Conservation (phyloP, 2,888 invertebrate genomes). For the Monochamus alternatus region DNA sequence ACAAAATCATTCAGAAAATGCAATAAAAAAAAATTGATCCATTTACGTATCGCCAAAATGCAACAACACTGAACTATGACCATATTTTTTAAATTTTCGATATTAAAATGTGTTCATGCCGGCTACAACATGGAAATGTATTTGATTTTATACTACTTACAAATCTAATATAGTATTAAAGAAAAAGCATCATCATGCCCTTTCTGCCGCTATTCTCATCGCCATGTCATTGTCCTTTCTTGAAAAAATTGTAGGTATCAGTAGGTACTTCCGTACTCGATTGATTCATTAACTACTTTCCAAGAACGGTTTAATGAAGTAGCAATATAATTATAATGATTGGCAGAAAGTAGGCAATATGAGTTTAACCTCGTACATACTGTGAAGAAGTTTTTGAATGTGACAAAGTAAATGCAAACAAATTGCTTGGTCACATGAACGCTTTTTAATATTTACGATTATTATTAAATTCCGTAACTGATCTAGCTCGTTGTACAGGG, state of each 20-base stretch:
- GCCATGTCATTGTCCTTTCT: background rate
- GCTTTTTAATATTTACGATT: background rate
- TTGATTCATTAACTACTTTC: background rate
- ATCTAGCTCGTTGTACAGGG: too few species aligned
- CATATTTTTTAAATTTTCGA: too few species aligned
- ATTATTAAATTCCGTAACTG: too few species aligned
- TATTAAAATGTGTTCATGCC: too few species aligned
- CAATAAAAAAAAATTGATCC: too few species aligned
- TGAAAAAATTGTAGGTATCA: background rate
- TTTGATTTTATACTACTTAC: too few species aligned
- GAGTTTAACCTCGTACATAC: background rate
- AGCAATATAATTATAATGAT: background rate
- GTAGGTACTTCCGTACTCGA: background rate
- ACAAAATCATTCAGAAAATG: too few species aligned
- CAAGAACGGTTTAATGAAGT: background rate
- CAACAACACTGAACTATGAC: too few species aligned
- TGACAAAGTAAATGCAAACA: background rate
- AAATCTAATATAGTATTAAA: background rate
- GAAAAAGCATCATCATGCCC: background rate
- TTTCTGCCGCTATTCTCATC: background rate
- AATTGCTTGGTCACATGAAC: too few species aligned
- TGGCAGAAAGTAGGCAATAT: background rate
- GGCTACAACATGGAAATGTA: too few species aligned
- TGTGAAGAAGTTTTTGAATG: background rate
- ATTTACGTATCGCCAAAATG: too few species aligned